These are phyloP conservation scores for Reticulitermes lucifugus DNA, from an alignment of 2,888 invertebrate species.

Conservation along the genomic window DNA sequence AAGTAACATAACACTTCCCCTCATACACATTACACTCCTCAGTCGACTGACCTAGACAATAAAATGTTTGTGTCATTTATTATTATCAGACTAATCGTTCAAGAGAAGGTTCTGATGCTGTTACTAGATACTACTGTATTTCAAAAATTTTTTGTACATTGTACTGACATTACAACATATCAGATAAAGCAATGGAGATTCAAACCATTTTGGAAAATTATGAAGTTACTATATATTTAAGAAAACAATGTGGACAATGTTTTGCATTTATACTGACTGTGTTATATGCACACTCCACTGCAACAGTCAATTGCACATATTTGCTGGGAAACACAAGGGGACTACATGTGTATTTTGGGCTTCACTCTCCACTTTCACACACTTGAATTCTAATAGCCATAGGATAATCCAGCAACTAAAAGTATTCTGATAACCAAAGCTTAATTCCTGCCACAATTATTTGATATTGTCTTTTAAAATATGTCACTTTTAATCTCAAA, in stretches of 20 bases:
- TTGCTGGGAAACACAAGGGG: neutral
- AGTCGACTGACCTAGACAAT: neutral
- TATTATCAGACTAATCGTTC: neutral
- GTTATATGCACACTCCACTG: constrained; percentile 17
- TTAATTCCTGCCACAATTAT: neutral
- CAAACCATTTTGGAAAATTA: constrained; percentile 10
- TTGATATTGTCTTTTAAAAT: constrained; percentile 15
- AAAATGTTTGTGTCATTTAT: constrained; percentile 11
- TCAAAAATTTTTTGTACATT: constrained; percentile 2
- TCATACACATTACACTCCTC: neutral
- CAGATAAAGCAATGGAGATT: neutral
- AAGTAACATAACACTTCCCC: neutral
- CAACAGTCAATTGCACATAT: constrained; percentile 8
- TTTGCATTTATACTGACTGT: neutral
- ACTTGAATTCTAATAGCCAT: constrained; percentile 7
- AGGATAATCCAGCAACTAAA: neutral
- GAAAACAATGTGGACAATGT: neutral
- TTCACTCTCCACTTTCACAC: neutral
- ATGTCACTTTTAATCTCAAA: neutral
- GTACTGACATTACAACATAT: neutral
- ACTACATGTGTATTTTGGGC: neutral
- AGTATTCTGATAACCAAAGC: neutral
- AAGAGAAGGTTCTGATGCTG: neutral
- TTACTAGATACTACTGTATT: neutral
- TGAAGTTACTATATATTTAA: constrained; percentile 9